Base-by-base conservation (phyloP, 2,113 vertebrate species). In the Prinia subflava region DNA sequence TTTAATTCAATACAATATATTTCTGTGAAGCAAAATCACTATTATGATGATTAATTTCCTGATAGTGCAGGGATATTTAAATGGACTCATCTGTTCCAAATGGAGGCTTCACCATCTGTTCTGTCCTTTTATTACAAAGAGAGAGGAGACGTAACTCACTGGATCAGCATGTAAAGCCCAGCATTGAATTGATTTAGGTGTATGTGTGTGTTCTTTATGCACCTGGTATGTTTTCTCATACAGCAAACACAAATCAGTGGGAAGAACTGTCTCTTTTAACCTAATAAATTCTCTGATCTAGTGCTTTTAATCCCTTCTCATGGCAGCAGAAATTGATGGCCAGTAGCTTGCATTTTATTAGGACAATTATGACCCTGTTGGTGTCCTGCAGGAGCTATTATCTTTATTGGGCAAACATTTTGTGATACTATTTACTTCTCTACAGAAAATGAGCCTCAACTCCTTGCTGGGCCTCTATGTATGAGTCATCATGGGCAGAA, bases 321-420 rank as follows among this genome's bases (percentile, higher is more conserved):
- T 2, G 9, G 83, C 53, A 93, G 89, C 77, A 85, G 69, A 93
- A 95, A 96, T 73, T 96, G 83, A 97, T 92, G 70, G 88, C n/a
- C 78, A 91, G 80, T 83, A 90, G 75, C 82, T 93, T 96, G 91
- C 90, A 92, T 95, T 95, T 96, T 97, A 96, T 90, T 92, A 88
- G 86, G 68, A 91, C 77, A 93, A 96, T 95, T 96, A 96, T 74
- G 91, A 89, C 62, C 55, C 77, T 67, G 56, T 86, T 90, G 86
- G 75, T 81, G 55, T 95, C 83, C 92, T 91, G 90, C 35, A 88
- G 68, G 87, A 89, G 56, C 90, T 93, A 73, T 63, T 60, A 86
- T 63, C 53, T 91, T 89, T 84, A 83, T 69, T 53, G 63, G 49
- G 60, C 46, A 95, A 70, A 71, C 57, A 81, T 77, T 92, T 78